Conservation (phyloP, 2,113 vertebrate genomes). For the Mixornis gularis region DNA sequence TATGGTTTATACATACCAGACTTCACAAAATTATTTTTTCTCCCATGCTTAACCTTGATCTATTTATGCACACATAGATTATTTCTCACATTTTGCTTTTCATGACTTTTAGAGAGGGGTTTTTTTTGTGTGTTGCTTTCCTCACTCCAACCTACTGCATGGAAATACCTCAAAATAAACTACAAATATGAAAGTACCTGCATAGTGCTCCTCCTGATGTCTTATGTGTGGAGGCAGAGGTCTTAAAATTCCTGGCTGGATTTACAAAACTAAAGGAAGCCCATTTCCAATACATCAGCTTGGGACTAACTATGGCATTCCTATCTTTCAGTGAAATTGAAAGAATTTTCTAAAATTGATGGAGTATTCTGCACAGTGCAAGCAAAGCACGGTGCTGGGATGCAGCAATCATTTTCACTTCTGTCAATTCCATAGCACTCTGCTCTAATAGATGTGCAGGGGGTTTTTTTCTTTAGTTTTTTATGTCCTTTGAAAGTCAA, state of each 20-base stretch:
- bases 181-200: background rate
- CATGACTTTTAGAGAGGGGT: background rate
- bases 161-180: background rate
- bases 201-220: background rate
- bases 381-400: background rate
- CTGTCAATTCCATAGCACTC: background rate
- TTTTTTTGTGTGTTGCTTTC: background rate
- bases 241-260: constrained; percentile 13
- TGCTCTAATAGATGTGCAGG: background rate
- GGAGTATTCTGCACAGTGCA: background rate
- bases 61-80: background rate
- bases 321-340: background rate
- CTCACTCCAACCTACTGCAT: background rate
- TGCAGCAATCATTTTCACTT: background rate
- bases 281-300: background rate
- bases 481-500: background rate
- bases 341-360: background rate
- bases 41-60: background rate
- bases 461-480: background rate
- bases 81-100: background rate
- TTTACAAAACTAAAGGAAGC: background rate
- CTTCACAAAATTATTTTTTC: background rate
- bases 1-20: background rate
- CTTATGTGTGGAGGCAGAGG: background rate
- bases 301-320: background rate